These are phyloP conservation scores for Hemistola chrysoprasaria DNA, from an alignment of 2,888 invertebrate species.

Conservation along the genomic window DNA sequence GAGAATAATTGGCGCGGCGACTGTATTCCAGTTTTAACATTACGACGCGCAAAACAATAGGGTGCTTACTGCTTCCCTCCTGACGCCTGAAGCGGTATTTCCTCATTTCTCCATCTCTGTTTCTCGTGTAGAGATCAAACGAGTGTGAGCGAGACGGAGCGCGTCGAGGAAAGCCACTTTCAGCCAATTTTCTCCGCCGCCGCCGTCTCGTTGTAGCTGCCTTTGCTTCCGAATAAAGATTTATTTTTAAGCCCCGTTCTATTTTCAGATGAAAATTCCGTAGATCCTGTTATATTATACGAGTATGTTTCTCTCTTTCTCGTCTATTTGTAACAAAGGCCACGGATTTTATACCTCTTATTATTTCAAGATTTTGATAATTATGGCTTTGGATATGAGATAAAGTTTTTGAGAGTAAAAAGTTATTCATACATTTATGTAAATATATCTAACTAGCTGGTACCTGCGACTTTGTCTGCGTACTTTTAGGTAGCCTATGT, in stretches of 20 bases:
- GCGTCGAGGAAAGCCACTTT: slow-evolving; percentile 67
- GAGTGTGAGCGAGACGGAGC: slow-evolving; percentile 46
- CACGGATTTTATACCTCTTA: no score
- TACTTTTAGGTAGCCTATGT: no score
- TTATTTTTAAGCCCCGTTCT: slow-evolving; percentile 39
- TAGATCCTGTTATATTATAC: not conserved
- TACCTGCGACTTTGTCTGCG: no score
- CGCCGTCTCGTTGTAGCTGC: slow-evolving; percentile 53
- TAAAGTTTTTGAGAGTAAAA: no score
- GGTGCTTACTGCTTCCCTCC: slow-evolving; percentile 74
- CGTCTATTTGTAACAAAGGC: no score
- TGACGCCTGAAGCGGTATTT: slow-evolving; percentile 71
- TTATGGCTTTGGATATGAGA: no score
- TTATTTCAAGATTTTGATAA: no score
- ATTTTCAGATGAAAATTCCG: not conserved
- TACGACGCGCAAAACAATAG: slow-evolving; percentile 75
- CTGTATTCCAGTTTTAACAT: slow-evolving; percentile 57
- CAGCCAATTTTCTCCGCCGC: slow-evolving; percentile 73
- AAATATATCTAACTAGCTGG: no score
- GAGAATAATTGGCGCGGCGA: slow-evolving; percentile 13
- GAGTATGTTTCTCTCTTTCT: not conserved
- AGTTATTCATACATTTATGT: no score
- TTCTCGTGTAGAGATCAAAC: slow-evolving; percentile 28
- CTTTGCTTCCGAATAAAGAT: slow-evolving; percentile 45
- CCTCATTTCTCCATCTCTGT: slow-evolving; percentile 50